Conservation (phyloP, 2,113 vertebrate species). For the Cathartes aura region DNA sequence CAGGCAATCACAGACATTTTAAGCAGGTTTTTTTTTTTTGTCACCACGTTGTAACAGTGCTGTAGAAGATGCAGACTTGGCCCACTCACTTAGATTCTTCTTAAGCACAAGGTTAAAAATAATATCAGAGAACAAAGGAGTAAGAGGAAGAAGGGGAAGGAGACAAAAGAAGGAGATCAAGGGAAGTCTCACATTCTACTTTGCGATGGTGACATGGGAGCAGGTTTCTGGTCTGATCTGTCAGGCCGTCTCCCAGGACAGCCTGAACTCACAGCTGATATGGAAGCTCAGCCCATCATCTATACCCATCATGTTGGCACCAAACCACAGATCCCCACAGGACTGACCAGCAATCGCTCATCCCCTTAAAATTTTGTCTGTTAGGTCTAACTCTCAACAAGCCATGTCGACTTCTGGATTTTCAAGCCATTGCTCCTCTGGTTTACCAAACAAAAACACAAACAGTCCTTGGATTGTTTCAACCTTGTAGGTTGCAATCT, state of each 20-base stretch:
- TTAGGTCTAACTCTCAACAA: not conserved
- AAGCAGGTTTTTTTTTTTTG: not conserved
- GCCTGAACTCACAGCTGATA: not conserved
- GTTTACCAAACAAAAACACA: not conserved
- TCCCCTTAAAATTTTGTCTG: not conserved
- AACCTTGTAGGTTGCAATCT: not conserved
- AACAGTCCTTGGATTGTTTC: not conserved
- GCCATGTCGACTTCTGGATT: fast-evolving
- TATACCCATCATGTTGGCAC: fast-evolving
- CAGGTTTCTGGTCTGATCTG: not conserved
- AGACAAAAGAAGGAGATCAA: not conserved
- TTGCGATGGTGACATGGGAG: fast-evolving
- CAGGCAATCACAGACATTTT: not conserved
- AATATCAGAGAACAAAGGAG: not conserved
- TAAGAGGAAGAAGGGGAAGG: not conserved
- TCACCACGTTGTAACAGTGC: not conserved
- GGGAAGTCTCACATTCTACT: not conserved
- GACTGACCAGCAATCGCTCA: not conserved
- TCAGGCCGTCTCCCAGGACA: not conserved
- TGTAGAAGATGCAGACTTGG: not conserved
- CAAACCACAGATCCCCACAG: not conserved
- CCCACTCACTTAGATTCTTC: not conserved
- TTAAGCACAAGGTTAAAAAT: not conserved
- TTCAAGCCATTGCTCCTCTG: not conserved
- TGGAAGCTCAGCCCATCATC: not conserved